A percentile compares a stretch with the other conserved stretches of the same genome.
Evolutionary conservation across 2,797 vertebrate genomes (phyloP).

Genomic region (Cossypha polioptera): DNA sequence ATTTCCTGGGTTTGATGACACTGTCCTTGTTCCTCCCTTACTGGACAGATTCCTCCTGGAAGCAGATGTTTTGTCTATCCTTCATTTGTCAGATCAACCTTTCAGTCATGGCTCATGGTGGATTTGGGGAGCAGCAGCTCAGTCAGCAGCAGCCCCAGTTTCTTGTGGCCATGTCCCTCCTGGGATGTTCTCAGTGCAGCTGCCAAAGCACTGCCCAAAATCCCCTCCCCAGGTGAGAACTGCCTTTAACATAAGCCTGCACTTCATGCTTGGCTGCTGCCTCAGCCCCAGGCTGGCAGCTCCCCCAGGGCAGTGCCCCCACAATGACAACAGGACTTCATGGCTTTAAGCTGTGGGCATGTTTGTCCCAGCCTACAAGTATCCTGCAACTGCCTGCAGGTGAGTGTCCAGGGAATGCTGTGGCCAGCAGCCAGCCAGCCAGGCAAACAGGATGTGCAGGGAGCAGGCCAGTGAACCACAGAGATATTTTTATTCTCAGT

Average conservation of each 20-base stretch:
- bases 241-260: neutral
- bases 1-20: neutral
- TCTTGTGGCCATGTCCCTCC: neutral
- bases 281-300: neutral
- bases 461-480: neutral
- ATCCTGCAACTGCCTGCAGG: rapidly evolving
- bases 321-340: rapidly evolving
- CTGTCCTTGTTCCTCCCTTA: neutral
- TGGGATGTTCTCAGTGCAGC: neutral
- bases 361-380: neutral
- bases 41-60: neutral
- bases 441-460: neutral
- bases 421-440: neutral
- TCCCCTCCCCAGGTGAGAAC: neutral
- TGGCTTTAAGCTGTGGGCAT: rapidly evolving
- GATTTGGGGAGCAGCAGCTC: neutral
- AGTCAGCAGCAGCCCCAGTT: rapidly evolving
- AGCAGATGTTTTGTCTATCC: neutral
- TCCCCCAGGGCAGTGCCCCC: rapidly evolving
- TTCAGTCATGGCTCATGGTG: neutral
- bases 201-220: rapidly evolving
- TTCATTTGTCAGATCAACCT: neutral
- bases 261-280: neutral
- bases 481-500: neutral
- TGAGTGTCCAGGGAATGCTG: neutral